Evolutionary conservation across 2,113 vertebrate genomes (phyloP).

Genomic region (Mola mola): DNA sequence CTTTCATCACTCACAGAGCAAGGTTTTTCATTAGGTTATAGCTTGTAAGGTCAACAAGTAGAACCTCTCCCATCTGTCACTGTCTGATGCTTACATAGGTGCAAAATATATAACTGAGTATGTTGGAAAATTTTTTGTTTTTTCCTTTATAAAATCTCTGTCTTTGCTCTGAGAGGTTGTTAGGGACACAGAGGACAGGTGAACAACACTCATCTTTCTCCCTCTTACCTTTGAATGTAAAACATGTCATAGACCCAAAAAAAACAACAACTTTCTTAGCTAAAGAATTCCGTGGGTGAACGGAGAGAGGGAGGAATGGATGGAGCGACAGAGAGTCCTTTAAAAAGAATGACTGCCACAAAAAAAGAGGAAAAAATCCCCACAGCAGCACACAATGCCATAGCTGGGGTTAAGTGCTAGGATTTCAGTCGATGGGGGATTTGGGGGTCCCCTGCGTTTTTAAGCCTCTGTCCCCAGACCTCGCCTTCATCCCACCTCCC

Average conservation of each 20-base stretch:
- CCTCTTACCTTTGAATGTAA: constrained; percentile 46
- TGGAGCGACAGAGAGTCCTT: too few relatives aligned
- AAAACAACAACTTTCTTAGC: constrained; percentile 38
- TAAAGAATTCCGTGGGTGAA: constrained; percentile 50
- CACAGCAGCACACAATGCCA: constrained; percentile 71
- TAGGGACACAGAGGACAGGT: constrained; percentile 40
- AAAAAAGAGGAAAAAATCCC: constrained; percentile 62
- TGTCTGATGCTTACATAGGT: neutral
- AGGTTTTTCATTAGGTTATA: too few relatives aligned
- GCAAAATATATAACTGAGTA: neutral
- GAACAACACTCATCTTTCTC: constrained; percentile 29
- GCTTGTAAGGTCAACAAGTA: too few relatives aligned
- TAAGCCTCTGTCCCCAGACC: constrained; percentile 76
- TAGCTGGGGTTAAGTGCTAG: constrained; percentile 84
- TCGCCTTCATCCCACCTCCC: constrained; percentile 65
- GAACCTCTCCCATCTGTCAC: too few relatives aligned
- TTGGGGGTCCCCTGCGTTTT: constrained; percentile 77
- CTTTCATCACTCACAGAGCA: too few relatives aligned
- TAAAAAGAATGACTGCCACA: too few relatives aligned
- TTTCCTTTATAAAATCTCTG: constrained; percentile 10
- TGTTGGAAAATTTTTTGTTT: constrained; percentile 6
- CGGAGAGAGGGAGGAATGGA: constrained; percentile 61
- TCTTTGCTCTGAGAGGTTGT: constrained; percentile 24
- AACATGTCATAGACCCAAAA: constrained; percentile 51
- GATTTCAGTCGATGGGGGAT: constrained; percentile 82